These are phyloP conservation scores for Eueides isabella DNA, from an alignment of 1,140 invertebrate species.

Conservation along the genomic window DNA sequence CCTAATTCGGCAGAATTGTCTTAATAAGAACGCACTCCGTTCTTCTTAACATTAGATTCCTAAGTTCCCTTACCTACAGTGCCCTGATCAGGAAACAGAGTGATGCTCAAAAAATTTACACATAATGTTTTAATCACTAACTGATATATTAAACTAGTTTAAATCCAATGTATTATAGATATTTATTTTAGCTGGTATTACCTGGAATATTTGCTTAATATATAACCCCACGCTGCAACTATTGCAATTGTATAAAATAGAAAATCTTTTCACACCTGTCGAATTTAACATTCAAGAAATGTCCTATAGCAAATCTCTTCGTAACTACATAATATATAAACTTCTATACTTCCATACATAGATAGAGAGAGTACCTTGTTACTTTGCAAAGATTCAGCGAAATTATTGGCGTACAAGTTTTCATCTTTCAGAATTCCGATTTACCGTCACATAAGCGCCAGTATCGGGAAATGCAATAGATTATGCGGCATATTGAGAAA, in stretches of 20 bases:
- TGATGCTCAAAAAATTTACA: too few species aligned
- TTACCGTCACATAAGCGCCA: conserved; percentile 40
- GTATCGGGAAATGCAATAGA: conserved; percentile 43
- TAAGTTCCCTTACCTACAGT: too few species aligned
- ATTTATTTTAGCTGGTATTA: background rate
- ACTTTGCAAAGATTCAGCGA: conserved; percentile 30
- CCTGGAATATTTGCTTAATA: background rate
- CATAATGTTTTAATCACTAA: too few species aligned
- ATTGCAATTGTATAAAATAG: background rate
- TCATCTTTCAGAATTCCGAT: conserved; percentile 41
- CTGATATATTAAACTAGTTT: too few species aligned
- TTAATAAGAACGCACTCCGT: too few species aligned
- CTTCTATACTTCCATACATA: background rate
- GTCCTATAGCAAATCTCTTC: background rate
- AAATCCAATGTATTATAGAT: too few species aligned
- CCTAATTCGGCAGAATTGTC: too few species aligned
- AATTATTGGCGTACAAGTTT: conserved; percentile 41
- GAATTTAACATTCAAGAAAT: background rate
- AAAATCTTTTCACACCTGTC: conserved; percentile 1
- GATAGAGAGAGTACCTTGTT: background rate
- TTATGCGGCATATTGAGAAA: conserved; percentile 50
- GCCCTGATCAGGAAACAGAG: too few species aligned
- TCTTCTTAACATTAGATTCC: too few species aligned
- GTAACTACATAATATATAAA: background rate
- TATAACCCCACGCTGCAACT: background rate